Evolutionary conservation across 2,888 invertebrate species (phyloP).

Genomic region (Biston stratarius): DNA sequence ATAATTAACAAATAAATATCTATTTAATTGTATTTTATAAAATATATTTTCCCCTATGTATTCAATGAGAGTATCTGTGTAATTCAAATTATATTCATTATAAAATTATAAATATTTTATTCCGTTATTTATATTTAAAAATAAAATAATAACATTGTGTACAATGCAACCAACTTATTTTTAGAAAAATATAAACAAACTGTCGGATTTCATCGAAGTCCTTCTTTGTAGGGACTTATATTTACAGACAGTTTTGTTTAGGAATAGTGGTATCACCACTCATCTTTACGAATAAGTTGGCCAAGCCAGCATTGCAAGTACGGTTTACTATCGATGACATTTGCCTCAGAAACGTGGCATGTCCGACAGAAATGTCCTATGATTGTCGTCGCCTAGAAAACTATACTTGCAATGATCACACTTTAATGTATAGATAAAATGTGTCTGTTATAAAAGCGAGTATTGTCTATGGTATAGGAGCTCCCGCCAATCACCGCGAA

Average conservation of each 20-base stretch:
- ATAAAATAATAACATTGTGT: slow-evolving; percentile 23
- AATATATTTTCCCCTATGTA: slow-evolving; percentile 28
- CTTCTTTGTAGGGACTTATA: too few relatives aligned
- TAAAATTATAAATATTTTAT: slow-evolving; percentile 1
- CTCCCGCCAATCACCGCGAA: slow-evolving; percentile 76
- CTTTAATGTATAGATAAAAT: neutral
- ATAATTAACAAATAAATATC: slow-evolving; percentile 31
- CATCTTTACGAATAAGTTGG: too few relatives aligned
- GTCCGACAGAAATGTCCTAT: too few relatives aligned
- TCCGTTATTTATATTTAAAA: slow-evolving; percentile 22
- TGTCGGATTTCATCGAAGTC: too few relatives aligned
- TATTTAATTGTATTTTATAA: slow-evolving; percentile 7
- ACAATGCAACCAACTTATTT: neutral
- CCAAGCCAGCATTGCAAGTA: too few relatives aligned
- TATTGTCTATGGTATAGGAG: slow-evolving; percentile 63
- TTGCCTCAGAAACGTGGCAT: too few relatives aligned
- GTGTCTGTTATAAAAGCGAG: neutral
- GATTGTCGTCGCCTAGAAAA: too few relatives aligned
- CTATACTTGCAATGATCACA: neutral
- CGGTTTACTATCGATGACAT: too few relatives aligned
- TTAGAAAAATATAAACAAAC: neutral
- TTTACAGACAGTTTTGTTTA: too few relatives aligned
- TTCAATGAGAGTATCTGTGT: slow-evolving; percentile 48
- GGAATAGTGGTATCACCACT: too few relatives aligned
- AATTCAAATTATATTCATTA: slow-evolving; percentile 4